phyloP scores from a whole-genome alignment of 2,888 invertebrate genomes.

The Tribolium freemani region DNA sequence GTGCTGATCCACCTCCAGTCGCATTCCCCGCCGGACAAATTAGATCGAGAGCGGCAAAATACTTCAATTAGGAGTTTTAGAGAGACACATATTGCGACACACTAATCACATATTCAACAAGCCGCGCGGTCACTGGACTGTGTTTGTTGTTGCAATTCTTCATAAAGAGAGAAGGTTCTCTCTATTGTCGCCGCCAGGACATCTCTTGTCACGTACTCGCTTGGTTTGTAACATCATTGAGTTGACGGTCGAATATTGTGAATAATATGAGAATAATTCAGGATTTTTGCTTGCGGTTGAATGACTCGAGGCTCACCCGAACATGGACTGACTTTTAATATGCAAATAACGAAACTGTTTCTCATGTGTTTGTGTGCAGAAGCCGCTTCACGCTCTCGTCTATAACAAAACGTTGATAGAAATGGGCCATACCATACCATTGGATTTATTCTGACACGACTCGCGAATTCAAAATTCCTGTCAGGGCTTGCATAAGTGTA shows the following conservation, averaged over 20 bases:
- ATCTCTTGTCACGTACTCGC: conserved; percentile 57
- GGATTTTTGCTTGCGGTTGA: conserved; percentile 52
- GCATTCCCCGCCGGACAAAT: conserved; percentile 59
- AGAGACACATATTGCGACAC: conserved; percentile 48
- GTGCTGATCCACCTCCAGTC: conserved; percentile 53
- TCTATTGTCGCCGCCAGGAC: conserved; percentile 56
- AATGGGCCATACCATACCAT: neutral
- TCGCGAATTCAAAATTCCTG: too few relatives aligned
- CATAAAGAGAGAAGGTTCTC: conserved; percentile 51
- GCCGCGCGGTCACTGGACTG: conserved; percentile 57
- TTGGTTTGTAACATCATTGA: conserved; percentile 51
- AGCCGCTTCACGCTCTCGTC: neutral
- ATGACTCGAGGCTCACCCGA: conserved; percentile 39
- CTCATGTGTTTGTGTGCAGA: conserved; percentile 47
- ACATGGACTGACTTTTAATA: conserved; percentile 40
- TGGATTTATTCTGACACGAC: neutral
- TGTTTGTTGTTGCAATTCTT: conserved; percentile 56
- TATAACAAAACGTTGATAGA: conserved; percentile 18
- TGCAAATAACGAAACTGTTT: conserved; percentile 50
- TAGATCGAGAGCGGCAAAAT: conserved; percentile 50
- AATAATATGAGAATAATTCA: conserved; percentile 56
- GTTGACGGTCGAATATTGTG: conserved; percentile 54
- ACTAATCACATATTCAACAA: conserved; percentile 60
- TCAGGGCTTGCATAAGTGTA: too few relatives aligned
- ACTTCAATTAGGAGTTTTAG: conserved; percentile 55